Evolutionary conservation across 2,113 vertebrate genomes (phyloP), one percentile per base, ranked within the genome.

Genomic region (Drymodes brunneopygia): DNA sequence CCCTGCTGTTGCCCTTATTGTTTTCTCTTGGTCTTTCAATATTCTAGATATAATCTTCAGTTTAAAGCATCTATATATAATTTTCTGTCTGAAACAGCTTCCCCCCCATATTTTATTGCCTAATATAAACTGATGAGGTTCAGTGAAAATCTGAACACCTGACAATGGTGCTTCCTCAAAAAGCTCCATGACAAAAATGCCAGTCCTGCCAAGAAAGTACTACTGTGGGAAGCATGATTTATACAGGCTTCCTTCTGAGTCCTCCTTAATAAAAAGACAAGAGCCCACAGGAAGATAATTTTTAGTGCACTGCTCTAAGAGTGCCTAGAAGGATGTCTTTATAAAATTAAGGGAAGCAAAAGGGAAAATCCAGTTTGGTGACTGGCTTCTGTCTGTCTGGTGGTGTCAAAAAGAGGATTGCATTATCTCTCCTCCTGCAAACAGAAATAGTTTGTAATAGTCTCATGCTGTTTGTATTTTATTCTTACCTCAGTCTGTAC

Each of bases 401-500:
- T 38, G 17, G 24, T 67, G 38, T 17, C 35, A 91, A 67, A 62
- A 89, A 51, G 58, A 69, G 7, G n/a, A 48, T 24, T 75, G 28
- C 22, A 69, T 57, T 15, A 74, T 27, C 6, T 79, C 44, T 79
- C 31, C 48, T 79, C 25, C 53, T 85, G 53, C 36, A 69, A 92
- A 84, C 22, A 88, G 42, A 81, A 83, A 35, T 11, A 54, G 11
- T 33, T 67, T 81, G 27, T 62, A 84, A 66, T 6, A 80, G 38
- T 70, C 11, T 84, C 56, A 82, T 2, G 0, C 7, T 53, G 17
- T 38, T 74, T n/a, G 8, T 27, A 53, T 77, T 65, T 72, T 25
- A 35, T 13, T 44, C 97, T 98, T 97, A 99, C 99, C 99, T 99
- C 98, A 20, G 99, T 99, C 96, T 99, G 99, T 31, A 99, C 99